A percentile compares a stretch with the other conserved stretches of the same genome.
These are phyloP conservation scores for Drosophila eohydei DNA, from an alignment of 2,888 invertebrate species.

Conservation along the genomic window DNA sequence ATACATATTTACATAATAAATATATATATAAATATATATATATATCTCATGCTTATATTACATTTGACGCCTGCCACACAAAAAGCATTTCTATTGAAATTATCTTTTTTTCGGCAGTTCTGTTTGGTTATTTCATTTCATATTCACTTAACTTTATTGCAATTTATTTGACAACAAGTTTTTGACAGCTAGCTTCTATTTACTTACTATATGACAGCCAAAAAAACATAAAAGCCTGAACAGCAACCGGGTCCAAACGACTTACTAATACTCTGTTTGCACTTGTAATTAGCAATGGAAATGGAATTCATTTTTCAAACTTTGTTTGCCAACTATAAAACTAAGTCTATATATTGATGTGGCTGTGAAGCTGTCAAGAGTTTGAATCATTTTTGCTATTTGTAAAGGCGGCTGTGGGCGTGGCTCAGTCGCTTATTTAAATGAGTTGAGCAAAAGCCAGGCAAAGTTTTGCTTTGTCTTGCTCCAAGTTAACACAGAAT, in stretches of 20 bases:
- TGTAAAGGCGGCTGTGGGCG: neutral
- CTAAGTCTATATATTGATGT: neutral
- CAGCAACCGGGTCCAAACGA: neutral
- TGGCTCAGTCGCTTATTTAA: neutral
- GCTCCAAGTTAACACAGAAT: neutral
- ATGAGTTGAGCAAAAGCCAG: neutral
- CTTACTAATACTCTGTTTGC: conserved; percentile 12
- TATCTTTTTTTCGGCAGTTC: neutral
- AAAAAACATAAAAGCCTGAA: neutral
- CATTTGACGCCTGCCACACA: conserved; percentile 51
- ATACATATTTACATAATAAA: conserved; percentile 33
- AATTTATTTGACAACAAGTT: conserved; percentile 49
- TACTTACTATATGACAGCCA: conserved; percentile 19
- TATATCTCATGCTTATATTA: conserved; percentile 38
- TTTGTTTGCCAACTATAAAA: conserved; percentile 5
- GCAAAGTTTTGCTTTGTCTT: neutral
- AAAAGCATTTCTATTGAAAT: conserved; percentile 44
- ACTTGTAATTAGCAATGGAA: conserved; percentile 3
- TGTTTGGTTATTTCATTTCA: conserved; percentile 49
- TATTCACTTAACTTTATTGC: conserved; percentile 52
- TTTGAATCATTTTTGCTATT: neutral
- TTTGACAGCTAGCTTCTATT: conserved; percentile 21
- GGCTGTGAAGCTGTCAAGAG: neutral
- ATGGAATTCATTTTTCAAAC: neutral
- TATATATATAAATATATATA: neutral